Percentiles rank a stretch among this genome's conserved stretches.
phyloP scores from a whole-genome alignment of 2,797 vertebrate genomes.

The Euphonia xanthogaster region DNA sequence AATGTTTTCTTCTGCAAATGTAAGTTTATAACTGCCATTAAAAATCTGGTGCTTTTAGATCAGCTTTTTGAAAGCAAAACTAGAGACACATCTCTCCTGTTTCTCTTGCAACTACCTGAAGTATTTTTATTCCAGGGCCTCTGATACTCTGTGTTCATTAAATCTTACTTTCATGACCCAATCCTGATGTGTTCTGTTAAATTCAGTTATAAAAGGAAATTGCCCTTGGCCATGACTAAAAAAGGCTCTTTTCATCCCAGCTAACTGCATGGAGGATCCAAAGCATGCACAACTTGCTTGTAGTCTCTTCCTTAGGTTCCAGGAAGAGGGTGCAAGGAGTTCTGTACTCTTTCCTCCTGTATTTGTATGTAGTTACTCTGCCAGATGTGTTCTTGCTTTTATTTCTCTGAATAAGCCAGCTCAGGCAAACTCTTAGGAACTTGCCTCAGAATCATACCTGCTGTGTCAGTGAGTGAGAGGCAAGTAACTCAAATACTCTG shows the following conservation, averaged over 20 bases:
- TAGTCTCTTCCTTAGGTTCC: background rate
- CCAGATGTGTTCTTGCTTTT: background rate
- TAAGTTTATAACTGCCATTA: background rate
- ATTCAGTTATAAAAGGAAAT: background rate
- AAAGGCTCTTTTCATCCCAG: background rate
- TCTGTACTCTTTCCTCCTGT: background rate
- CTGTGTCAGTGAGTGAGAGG: background rate
- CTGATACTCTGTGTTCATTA: background rate
- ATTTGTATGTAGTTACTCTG: background rate
- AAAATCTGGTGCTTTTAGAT: background rate
- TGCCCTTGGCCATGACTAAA: background rate
- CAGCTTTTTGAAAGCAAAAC: background rate
- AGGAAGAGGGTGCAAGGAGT: background rate
- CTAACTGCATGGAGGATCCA: background rate
- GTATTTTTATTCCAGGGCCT: background rate
- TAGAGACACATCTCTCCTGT: background rate
- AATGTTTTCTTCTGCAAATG: constrained; percentile 40
- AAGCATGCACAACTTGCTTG: background rate
- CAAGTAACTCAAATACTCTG: background rate
- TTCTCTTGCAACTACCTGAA: background rate
- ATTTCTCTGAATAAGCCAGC: background rate
- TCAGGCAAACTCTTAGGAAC: background rate
- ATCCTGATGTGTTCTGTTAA: background rate
- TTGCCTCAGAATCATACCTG: background rate
- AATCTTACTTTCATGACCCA: background rate